Percentiles rank a stretch among this genome's conserved stretches.
Evolutionary conservation across 2,113 vertebrate species (phyloP).

Genomic region (Lutjanus erythropterus): DNA sequence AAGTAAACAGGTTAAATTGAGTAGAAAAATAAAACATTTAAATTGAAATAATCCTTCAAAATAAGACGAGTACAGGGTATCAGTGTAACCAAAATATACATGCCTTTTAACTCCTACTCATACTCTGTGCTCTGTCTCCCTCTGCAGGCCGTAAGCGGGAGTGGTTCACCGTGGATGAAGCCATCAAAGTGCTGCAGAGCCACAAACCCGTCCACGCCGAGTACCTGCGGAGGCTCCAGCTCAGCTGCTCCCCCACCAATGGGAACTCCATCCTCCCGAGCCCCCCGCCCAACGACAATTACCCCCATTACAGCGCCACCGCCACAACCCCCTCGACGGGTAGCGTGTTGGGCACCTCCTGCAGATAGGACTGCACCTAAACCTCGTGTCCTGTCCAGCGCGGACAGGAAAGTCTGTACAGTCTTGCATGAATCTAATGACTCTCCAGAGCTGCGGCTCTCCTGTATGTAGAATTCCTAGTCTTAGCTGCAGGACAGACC

Average conservation of each 20-base stretch:
- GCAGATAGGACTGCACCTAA: constrained; percentile 82
- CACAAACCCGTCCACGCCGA: constrained; percentile 98
- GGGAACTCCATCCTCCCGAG: constrained; percentile 91
- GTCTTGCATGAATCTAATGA: constrained; percentile 76
- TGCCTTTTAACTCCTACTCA: not conserved
- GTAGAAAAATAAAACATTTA: too few relatives aligned
- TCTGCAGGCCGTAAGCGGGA: constrained; percentile 95
- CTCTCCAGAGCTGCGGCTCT: constrained; percentile 52
- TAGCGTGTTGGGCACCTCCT: constrained; percentile 70
- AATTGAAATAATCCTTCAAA: too few relatives aligned
- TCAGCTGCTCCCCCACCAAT: constrained; percentile 92
- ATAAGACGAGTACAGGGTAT: too few relatives aligned
- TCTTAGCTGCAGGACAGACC: constrained; percentile 76
- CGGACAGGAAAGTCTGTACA: constrained; percentile 71
- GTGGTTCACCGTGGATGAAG: constrained; percentile 97
- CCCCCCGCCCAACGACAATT: constrained; percentile 81
- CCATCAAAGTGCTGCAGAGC: constrained; percentile 93
- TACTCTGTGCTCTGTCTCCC: constrained; percentile 58
- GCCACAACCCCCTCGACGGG: constrained; percentile 76
- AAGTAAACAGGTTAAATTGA: too few relatives aligned
- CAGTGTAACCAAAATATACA: too few relatives aligned
- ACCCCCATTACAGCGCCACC: constrained; percentile 86
- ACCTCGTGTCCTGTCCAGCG: constrained; percentile 6
- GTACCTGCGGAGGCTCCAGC: constrained; percentile 93
- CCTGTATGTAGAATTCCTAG: constrained; percentile 65